Evolutionary conservation across 2,888 invertebrate genomes (phyloP), one percentile per base, ranked within the genome.

Genomic region (Pilophorus perplexus): DNA sequence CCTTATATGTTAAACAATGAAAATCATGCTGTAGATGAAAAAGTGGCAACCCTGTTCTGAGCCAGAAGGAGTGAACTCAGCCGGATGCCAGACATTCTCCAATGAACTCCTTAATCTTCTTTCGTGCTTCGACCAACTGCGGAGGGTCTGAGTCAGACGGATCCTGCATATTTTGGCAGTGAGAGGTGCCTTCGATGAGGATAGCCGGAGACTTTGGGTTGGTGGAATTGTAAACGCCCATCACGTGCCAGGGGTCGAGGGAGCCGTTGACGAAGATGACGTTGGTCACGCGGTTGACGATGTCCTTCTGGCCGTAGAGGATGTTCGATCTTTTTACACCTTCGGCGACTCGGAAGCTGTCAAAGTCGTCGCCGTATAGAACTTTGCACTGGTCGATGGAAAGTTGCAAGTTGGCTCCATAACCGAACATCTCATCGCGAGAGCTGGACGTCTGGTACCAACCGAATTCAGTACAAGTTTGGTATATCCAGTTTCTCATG

Each of bases 401-500:
- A 77, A 89, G 94, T 66, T 87, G 83, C 0, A 88, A 77, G 0
- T 87, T 84, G 72, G 94, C 92, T 27, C 82, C 78, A 74, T 87
- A 80, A 0, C 93, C 90, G 75, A 95, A 95, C 44, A 76, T 85
- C 76, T 78, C 83, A 6, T 48, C 20, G 2, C 80, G 80, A 2
- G 81, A 83, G 0, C 86, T 84, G 0, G 94, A 92, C 0, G 93
- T 90, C 80, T 97, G 96, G 78, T 88, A 97, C 78, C 90, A 97
- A 25, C 95, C 96, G 76, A 96, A 97, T 77, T 97, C 97, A 0
- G 90, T 92, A 76, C 96, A 97, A 0, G 95, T 95, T 78, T 96
- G 96, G 76, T 93, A 96, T 67, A 84, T 87, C 96, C 96, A 96
- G n/a, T n/a, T n/a, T n/a, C n/a, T n/a, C n/a, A n/a, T n/a, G n/a